These are phyloP conservation scores for Macaria notata DNA, from an alignment of 2,888 invertebrate genomes.

Conservation along the genomic window DNA sequence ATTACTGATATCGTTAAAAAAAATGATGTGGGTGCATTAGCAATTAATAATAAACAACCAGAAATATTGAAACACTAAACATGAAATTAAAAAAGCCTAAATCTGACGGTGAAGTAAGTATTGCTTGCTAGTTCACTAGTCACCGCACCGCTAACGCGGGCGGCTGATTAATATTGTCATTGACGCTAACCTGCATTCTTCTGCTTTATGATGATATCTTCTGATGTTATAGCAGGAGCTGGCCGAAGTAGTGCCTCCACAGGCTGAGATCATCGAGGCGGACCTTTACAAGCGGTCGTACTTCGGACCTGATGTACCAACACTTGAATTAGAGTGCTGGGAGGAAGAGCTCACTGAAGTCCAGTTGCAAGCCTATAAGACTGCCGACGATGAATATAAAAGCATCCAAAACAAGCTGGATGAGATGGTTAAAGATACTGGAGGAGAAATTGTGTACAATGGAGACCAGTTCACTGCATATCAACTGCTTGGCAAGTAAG, in stretches of 20 bases:
- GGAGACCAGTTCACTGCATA: constrained; percentile 86
- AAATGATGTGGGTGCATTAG: no score
- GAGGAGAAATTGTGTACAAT: constrained; percentile 85
- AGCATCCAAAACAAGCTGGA: constrained; percentile 84
- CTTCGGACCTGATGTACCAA: constrained; percentile 78
- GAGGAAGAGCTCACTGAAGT: constrained; percentile 86
- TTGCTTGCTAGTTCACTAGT: constrained; percentile 17
- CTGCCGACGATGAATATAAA: constrained; percentile 85
- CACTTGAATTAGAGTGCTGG: constrained; percentile 86
- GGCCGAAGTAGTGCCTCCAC: constrained; percentile 48
- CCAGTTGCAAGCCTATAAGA: constrained; percentile 84
- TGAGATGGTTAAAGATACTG: constrained; percentile 80
- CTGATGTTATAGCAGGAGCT: constrained; percentile 40
- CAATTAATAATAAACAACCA: no score
- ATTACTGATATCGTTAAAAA: neutral
- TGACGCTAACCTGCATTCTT: constrained; percentile 5
- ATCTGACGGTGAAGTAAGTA: constrained; percentile 55
- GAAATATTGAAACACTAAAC: neutral
- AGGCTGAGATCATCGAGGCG: constrained; percentile 75
- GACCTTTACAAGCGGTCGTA: constrained; percentile 74
- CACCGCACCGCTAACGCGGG: constrained; percentile 24
- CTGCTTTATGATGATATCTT: neutral
- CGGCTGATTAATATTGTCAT: neutral
- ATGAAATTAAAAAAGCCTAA: constrained; percentile 71
- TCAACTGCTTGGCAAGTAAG: constrained; percentile 83